Evolutionary conservation across 2,113 vertebrate genomes (phyloP).

Genomic region (Leptodactylus fuscus): DNA sequence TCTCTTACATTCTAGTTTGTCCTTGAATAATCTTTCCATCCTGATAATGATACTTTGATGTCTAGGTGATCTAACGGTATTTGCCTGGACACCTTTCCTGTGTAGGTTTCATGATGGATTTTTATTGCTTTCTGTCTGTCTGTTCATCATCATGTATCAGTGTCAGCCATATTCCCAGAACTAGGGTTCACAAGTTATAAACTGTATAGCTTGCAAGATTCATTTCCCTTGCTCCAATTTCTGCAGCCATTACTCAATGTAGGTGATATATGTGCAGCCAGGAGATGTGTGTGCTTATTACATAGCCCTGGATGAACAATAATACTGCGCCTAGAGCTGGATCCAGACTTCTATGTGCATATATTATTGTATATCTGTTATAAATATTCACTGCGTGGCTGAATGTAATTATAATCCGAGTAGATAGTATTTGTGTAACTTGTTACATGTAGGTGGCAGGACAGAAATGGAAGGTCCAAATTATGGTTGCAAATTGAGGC

Average conservation of each 20-base stretch:
- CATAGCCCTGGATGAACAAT: not conserved
- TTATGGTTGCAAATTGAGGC: not conserved
- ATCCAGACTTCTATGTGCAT: not conserved
- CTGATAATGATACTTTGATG: not conserved
- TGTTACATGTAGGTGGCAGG: not conserved
- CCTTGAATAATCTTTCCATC: slow-evolving; percentile 1
- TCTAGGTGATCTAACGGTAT: not conserved
- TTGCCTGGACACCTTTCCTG: not conserved
- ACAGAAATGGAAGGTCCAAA: not conserved
- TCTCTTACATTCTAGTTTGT: not conserved
- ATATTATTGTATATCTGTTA: no score
- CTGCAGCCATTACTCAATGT: slow-evolving; percentile 9
- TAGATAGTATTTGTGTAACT: not conserved
- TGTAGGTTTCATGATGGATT: not conserved
- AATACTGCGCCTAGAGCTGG: not conserved
- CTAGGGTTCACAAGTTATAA: not conserved
- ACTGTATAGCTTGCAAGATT: slow-evolving; percentile 1
- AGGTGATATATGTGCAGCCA: slow-evolving; percentile 11
- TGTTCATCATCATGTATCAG: slow-evolving; percentile 26
- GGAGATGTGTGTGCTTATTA: not conserved
- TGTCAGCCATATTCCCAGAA: slow-evolving; percentile 16
- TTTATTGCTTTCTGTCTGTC: not conserved
- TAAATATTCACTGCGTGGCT: not conserved
- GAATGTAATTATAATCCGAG: not conserved
- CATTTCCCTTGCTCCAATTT: slow-evolving; percentile 6